phyloP scores from a whole-genome alignment of 2,113 vertebrate species.

The Daubentonia madagascariensis region DNA sequence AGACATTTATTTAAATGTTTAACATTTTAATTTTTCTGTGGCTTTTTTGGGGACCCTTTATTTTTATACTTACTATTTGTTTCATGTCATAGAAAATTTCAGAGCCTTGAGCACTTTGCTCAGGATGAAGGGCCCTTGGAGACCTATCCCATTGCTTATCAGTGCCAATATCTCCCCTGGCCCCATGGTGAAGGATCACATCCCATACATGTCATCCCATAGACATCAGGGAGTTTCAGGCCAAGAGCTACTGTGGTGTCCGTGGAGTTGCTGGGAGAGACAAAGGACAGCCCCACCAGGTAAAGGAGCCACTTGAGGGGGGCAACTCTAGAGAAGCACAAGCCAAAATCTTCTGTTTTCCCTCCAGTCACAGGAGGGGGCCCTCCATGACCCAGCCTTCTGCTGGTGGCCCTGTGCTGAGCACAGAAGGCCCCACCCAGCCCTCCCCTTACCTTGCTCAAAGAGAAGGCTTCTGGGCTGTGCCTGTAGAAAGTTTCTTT shows the following conservation, averaged over 20 bases:
- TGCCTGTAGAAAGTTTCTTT: constrained; percentile 91
- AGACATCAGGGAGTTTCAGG: not conserved
- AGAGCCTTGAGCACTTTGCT: not conserved
- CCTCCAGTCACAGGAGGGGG: accelerated
- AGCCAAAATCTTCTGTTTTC: not conserved
- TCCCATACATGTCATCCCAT: not conserved
- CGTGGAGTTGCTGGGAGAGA: not conserved
- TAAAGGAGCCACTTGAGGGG: not conserved
- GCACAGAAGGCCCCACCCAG: not conserved
- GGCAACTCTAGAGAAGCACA: not conserved
- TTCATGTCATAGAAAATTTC: not conserved
- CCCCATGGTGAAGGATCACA: accelerated
- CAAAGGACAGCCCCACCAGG: not conserved
- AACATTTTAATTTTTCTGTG: not conserved
- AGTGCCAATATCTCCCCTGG: not conserved
- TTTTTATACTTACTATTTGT: not conserved
- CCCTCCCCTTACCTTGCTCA: constrained; percentile 86
- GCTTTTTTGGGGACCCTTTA: not conserved
- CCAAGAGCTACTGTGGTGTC: not conserved
- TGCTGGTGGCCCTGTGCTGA: not conserved
- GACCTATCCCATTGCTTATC: not conserved
- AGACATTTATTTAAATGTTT: not conserved
- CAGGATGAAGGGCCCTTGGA: not conserved
- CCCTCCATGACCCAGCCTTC: not conserved
- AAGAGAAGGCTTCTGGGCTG: constrained; percentile 85